These are phyloP conservation scores for Theocolax elegans DNA, from an alignment of 1,140 invertebrate genomes.

Conservation along the genomic window DNA sequence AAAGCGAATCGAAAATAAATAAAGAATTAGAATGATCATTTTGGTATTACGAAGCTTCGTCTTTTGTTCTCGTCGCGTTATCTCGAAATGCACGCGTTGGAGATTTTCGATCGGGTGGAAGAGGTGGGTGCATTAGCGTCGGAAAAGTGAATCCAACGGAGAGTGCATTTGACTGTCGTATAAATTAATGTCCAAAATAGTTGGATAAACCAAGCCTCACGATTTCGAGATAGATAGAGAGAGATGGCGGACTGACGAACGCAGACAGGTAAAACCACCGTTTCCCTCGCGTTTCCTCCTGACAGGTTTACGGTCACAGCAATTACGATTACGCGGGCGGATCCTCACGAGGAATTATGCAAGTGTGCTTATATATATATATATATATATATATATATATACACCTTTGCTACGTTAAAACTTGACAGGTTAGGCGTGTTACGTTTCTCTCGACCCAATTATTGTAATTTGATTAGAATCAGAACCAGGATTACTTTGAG, in stretches of 20 bases:
- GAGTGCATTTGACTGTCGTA: background rate
- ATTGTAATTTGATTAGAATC: slow-evolving; percentile 54
- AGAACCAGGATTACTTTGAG: background rate
- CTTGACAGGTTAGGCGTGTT: too few relatives aligned
- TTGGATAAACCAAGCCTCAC: slow-evolving; percentile 8
- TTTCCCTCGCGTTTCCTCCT: background rate
- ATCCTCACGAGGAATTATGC: background rate
- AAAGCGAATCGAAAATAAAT: too few relatives aligned
- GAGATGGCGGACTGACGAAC: background rate
- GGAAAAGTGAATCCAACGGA: too few relatives aligned
- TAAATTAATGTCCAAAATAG: slow-evolving; percentile 15
- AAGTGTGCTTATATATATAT: background rate
- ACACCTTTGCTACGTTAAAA: too few relatives aligned
- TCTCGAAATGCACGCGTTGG: too few relatives aligned
- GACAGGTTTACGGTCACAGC: slow-evolving; percentile 34
- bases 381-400: slow-evolving; percentile 33
- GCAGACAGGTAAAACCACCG: background rate
- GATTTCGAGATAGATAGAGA: too few relatives aligned
- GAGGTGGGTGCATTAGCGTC: too few relatives aligned
- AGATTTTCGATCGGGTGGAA: too few relatives aligned
- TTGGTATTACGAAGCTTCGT: too few relatives aligned
- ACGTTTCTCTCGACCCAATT: slow-evolving; percentile 47
- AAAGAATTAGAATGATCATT: too few relatives aligned
- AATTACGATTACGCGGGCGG: slow-evolving; percentile 26
- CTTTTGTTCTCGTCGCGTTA: too few relatives aligned